A percentile compares a stretch with the other conserved stretches of the same genome.
Evolutionary conservation across 1,140 invertebrate genomes (phyloP).

Genomic region (Drosophila watanabei): DNA sequence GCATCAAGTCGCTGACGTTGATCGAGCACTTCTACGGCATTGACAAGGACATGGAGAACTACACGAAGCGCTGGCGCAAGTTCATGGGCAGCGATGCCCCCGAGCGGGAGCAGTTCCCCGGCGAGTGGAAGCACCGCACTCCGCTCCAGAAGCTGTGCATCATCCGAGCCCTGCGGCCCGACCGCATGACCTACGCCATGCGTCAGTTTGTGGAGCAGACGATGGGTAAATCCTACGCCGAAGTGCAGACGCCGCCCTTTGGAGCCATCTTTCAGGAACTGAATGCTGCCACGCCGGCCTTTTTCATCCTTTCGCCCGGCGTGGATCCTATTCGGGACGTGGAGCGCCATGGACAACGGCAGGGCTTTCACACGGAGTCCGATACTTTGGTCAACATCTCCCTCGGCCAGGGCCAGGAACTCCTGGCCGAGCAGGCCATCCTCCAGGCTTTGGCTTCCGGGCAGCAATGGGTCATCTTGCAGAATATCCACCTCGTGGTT

Average conservation of each 20-base stretch:
- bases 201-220: constrained; percentile 93
- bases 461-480: constrained; percentile 96
- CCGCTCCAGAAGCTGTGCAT: constrained; percentile 96
- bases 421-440: constrained; percentile 95
- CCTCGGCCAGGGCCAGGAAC: constrained; percentile 97
- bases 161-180: constrained; percentile 94
- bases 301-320: constrained; percentile 98
- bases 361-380: constrained; percentile 92
- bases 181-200: constrained; percentile 87
- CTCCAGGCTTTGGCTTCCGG: constrained; percentile 91
- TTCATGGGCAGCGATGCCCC: constrained; percentile 96
- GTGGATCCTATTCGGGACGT: constrained; percentile 97
- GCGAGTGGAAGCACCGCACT: constrained; percentile 98
- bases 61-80: constrained; percentile 96
- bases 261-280: constrained; percentile 95
- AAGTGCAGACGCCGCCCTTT: constrained; percentile 92
- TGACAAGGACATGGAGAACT: constrained; percentile 97
- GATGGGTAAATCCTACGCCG: constrained; percentile 93
- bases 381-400: constrained; percentile 97
- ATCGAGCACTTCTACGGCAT: constrained; percentile 95
- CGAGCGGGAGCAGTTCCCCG: constrained; percentile 97
- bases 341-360: constrained; percentile 91
- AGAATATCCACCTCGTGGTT: constrained; percentile 97
- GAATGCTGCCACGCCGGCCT: constrained; percentile 93
- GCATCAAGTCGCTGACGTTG: constrained; percentile 92